Base-by-base conservation (phyloP, 2,113 vertebrate genomes). In the Erythrocercus mccallii region DNA sequence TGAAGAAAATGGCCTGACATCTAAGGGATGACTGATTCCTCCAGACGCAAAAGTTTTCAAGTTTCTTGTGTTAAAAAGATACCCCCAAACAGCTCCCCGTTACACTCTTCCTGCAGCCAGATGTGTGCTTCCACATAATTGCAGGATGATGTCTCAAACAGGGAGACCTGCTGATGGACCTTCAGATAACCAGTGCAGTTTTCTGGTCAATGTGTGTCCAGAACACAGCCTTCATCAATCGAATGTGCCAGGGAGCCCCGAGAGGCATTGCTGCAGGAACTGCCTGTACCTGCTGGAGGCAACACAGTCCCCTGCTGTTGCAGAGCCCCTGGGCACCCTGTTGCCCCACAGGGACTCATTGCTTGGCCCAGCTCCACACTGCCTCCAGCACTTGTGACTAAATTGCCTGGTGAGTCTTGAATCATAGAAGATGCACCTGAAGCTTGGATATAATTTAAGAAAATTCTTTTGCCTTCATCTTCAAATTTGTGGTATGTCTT, bases 111-210 rank as follows among this genome's bases (percentile, higher is more conserved):
- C 80, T 65, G 35, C 72, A 90, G 51, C 30, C 85, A 82, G 56
- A 76, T 37, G 17, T 51, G 19, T 71, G 44, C 7, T 50, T 37
- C 38, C 30, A 22, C 1, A 1, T 72, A 48, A 82, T 6, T 86
- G 35, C 58, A 54, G 22, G 50, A 31, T 1, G 0, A 22, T 69
- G 38, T 22, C 9, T 50, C 48, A 25, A 31, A 16, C 1, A 0
- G 18, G 30, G 19, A 80, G 40, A 8, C 42, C 62, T 70, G 40
- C 50, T 76, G 62, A 69, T 11, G 12, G 66, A 53, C 15, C 25
- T 68, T 45, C 50, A 15, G n/a, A 65, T 13, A 82, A 13, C 22
- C 42, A 90, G 31, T 15, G 11, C 50, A 50, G 9, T 65, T 73
- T 76, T 37, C 61, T 37, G 42, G 24, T 24, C 0, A 0, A 2